Evolutionary conservation across 1,140 invertebrate species (phyloP), one percentile per base, ranked within the genome.

Genomic region (Zaprionus africanus): DNA sequence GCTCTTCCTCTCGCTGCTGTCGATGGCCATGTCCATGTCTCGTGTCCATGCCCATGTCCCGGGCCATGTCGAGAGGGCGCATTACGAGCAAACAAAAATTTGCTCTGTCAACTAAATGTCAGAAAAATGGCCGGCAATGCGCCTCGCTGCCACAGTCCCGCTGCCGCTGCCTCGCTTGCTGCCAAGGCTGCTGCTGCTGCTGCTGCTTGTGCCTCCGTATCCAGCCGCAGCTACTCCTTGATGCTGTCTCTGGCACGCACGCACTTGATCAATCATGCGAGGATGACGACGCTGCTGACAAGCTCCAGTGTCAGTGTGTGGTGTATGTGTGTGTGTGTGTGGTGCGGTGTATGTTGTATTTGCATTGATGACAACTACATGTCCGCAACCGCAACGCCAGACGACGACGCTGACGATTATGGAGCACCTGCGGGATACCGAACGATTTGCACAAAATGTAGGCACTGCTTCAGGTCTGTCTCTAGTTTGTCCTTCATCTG

Each of bases 51-150:
- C 70, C 51, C 63, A 65, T 78, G 65, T 68, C 64, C 56, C 2
- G 46, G 43, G 60, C 81, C 65, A 59, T 71, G 81, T 80, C 70
- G 78, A 79, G 77, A 77, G 77, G 56, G 69, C 74, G 79, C 84
- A 90, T 88, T 88, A 83, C 84, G 81, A 75, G 78, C 84, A 88
- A 90, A 88, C 85, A 90, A 90, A 85, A 88, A 90, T 88, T 90
- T 90, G 81, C 81, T 79, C 85, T 88, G 84, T 88, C 84, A 90
- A 88, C 84, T 88, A 88, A 88, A 88, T 88, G 84, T 88, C 84
- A 88, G 84, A 90, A 88, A 88, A 88, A 88, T 88, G 84, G 78
- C 78, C 68, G 78, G 73, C 67, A 83, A 59, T 75, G 73, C 74
- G 51, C 69, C 65, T 64, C 54, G 56, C 71, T 67, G 75, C 61